Base-by-base conservation (phyloP, 2,888 invertebrate species). In the Lasioglossum lativentre region DNA sequence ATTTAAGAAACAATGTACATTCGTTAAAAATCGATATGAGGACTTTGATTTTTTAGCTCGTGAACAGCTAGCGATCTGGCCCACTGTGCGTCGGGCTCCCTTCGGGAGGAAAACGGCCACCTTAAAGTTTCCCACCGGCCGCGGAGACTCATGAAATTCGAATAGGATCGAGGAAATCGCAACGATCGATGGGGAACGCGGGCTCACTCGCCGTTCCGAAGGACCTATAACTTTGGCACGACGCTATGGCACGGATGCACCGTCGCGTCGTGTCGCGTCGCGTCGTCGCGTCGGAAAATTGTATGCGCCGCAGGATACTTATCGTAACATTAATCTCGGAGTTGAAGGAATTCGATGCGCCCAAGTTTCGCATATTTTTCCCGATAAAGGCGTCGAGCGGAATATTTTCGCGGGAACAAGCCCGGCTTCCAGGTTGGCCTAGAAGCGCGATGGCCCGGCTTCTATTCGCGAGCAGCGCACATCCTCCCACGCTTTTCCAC, bases 341-440 rank as follows among this genome's bases (percentile, higher is more conserved):
- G 23, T n/a, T 4, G 19, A 6, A 14, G 68, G 45, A 68, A 59
- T 59, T 63, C 42, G 45, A 59, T 27, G 27, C 27, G 59, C 16
- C 5, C 14, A 27, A 59, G 59, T 59, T 59, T 2, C 59, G 59
- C 59, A 27, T 52, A 42, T 75, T 52, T 75, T 23, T 19, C n/a
- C 0, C 40, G 52, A 52, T 16, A n/a, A 47, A 5, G 38, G 40
- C 19, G 63, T 72, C 59, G 59, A 27, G 59, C 59, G 56, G n/a
- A n/a, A 56, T 12, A 82, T 66, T 82, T 81, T 27, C 10, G 68
- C 40, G 45, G 40, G 30, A 73, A 73, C 40, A 52, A 19, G 47
- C 27, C 27, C 27, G 47, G 4, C 59, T 27, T 63, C 16, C 47
- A 42, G 27, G 23, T 52, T 45, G 59, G 52, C 63, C 75, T 14